Evolutionary conservation across 2,888 invertebrate genomes (phyloP).

Genomic region (Silvanus unidentatus): DNA sequence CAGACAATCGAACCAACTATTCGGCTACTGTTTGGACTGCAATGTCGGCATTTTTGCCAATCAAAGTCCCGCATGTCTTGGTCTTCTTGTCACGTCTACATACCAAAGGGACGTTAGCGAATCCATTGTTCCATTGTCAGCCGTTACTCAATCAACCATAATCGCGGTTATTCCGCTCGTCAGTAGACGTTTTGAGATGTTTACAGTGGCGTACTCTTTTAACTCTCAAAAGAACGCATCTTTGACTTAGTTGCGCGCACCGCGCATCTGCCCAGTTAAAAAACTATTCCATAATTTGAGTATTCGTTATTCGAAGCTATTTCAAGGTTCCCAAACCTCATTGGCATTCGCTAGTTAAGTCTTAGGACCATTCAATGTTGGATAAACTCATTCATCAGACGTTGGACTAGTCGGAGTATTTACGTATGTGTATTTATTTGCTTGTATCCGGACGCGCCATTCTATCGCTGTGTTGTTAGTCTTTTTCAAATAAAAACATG

Average conservation of each 20-base stretch:
- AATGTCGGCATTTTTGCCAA: conserved; percentile 17
- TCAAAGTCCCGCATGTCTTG: conserved; percentile 17
- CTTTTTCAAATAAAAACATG: conserved; percentile 36
- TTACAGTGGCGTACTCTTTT: conserved; percentile 3
- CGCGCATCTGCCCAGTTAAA: too few relatives aligned
- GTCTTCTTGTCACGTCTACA: conserved; percentile 38
- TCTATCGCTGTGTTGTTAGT: too few relatives aligned
- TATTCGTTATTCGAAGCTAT: conserved; percentile 9
- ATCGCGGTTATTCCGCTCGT: not conserved
- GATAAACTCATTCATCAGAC: conserved; percentile 38
- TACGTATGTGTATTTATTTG: too few relatives aligned
- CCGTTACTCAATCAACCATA: conserved; percentile 43
- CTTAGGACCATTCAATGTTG: conserved; percentile 29
- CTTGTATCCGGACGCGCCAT: too few relatives aligned
- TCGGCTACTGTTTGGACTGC: conserved; percentile 18
- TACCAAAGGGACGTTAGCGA: conserved; percentile 28
- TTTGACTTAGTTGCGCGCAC: too few relatives aligned
- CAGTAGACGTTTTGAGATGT: not conserved
- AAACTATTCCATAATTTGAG: conserved; percentile 8
- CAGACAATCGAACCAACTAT: conserved; percentile 9
- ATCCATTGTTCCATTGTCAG: conserved; percentile 41
- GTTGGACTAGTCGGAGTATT: conserved; percentile 18
- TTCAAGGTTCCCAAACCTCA: conserved; percentile 25
- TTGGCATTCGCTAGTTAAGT: conserved; percentile 33
- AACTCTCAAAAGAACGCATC: too few relatives aligned